phyloP scores from a whole-genome alignment of 2,113 vertebrate species.

The Pluvianellus socialis region DNA sequence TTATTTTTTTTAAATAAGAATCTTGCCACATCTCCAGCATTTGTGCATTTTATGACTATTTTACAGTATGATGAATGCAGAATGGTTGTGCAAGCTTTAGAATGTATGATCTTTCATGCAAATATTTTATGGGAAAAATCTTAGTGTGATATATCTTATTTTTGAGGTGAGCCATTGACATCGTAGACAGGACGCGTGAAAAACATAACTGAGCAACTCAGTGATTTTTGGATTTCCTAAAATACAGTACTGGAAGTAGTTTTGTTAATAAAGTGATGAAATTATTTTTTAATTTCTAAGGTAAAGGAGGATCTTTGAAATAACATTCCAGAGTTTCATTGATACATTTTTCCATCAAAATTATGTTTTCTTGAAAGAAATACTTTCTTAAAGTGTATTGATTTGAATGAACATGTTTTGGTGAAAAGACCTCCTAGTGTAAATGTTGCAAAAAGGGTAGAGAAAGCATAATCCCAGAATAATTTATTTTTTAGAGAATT shows the following conservation, averaged over 20 bases:
- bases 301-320: not conserved
- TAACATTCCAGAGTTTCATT: not conserved
- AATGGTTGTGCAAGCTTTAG: conserved; percentile 50
- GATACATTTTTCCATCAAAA: not conserved
- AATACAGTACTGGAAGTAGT: not conserved
- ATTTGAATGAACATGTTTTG: not conserved
- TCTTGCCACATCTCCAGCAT: conserved; percentile 6
- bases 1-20: conserved; percentile 66
- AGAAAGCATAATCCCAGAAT: not conserved
- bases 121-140: conserved; percentile 68
- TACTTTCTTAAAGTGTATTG: not conserved
- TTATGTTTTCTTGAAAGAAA: not conserved
- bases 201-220: conserved; percentile 19
- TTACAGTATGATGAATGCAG: conserved; percentile 52
- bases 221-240: conserved; percentile 55
- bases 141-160: conserved; percentile 47
- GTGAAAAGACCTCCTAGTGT: not conserved
- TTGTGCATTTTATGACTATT: conserved; percentile 65
- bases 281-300: not conserved
- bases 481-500: not conserved
- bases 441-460: not conserved
- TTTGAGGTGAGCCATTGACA: conserved; percentile 29
- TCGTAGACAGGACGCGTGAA: conserved; percentile 27
- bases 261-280: not conserved
- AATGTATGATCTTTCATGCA: conserved; percentile 54